These are phyloP conservation scores for Holocentrus rufus DNA, from an alignment of 2,797 vertebrate genomes.

Conservation along the genomic window DNA sequence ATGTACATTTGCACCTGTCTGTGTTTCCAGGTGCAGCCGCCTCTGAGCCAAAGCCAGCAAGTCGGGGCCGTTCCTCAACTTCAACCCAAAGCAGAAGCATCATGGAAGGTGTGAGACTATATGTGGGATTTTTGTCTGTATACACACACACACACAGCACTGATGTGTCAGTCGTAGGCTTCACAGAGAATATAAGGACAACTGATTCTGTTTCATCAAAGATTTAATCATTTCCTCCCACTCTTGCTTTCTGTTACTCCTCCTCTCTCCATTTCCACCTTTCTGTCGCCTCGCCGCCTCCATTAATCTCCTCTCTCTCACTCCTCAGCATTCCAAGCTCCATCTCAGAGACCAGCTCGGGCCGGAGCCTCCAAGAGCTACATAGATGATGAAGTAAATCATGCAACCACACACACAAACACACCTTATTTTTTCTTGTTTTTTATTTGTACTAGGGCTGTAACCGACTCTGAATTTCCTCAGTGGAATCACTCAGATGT, in stretches of 20 bases:
- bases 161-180: background rate
- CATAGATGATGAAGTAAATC: constrained; percentile 63
- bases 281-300: background rate
- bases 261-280: background rate
- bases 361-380: constrained; percentile 40
- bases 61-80: constrained; percentile 63
- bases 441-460: background rate
- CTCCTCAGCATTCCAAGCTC: constrained; percentile 69
- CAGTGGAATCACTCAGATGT: too few relatives aligned
- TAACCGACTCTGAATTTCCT: too few relatives aligned
- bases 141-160: background rate
- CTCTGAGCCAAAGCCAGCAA: constrained; percentile 70
- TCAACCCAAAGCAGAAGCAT: constrained; percentile 75
- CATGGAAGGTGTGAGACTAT: constrained; percentile 73
- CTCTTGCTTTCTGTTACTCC: background rate
- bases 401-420: background rate
- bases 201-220: background rate
- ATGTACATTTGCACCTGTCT: background rate
- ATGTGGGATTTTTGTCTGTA: background rate
- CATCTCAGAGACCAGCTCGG: constrained; percentile 57
- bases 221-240: background rate
- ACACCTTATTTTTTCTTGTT: background rate
- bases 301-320: background rate
- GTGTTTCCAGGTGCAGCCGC: constrained; percentile 64
- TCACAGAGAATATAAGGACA: background rate